Percentiles rank a stretch among this genome's conserved stretches.
These are phyloP conservation scores for Oxyruncus cristatus DNA, from an alignment of 2,113 vertebrate species.

Conservation along the genomic window DNA sequence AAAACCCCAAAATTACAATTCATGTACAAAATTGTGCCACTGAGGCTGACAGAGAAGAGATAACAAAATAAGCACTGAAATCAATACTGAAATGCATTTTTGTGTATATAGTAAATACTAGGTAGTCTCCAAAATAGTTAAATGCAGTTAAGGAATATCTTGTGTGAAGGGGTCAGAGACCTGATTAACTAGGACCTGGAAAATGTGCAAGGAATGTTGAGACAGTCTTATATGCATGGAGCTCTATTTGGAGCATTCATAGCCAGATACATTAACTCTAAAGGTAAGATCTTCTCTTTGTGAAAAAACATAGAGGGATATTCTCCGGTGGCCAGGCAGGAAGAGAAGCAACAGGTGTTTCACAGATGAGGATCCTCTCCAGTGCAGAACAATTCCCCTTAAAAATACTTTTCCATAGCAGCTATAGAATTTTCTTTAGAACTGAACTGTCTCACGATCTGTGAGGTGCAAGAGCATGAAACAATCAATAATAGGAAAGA, in stretches of 20 bases:
- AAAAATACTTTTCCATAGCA: background rate
- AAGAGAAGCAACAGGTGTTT: background rate
- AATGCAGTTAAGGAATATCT: background rate
- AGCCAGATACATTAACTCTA: background rate
- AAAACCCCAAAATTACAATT: background rate
- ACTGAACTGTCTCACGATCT: background rate
- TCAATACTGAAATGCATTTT: background rate
- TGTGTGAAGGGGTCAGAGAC: background rate
- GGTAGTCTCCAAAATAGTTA: background rate
- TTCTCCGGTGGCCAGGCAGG: background rate
- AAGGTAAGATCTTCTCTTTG: background rate
- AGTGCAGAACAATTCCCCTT: background rate
- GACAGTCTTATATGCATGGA: background rate
- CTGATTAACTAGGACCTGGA: background rate
- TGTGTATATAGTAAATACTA: background rate
- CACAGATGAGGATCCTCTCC: background rate
- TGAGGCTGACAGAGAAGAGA: background rate
- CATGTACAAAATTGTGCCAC: background rate
- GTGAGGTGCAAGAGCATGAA: background rate
- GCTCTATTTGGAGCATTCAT: background rate
- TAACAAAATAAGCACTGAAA: background rate
- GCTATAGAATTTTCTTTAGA: background rate
- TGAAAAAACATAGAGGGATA: background rate
- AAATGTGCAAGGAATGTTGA: background rate
- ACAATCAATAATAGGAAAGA: background rate